Evolutionary conservation across 2,888 invertebrate species (phyloP).

Genomic region (Cryptus viduatorius): DNA sequence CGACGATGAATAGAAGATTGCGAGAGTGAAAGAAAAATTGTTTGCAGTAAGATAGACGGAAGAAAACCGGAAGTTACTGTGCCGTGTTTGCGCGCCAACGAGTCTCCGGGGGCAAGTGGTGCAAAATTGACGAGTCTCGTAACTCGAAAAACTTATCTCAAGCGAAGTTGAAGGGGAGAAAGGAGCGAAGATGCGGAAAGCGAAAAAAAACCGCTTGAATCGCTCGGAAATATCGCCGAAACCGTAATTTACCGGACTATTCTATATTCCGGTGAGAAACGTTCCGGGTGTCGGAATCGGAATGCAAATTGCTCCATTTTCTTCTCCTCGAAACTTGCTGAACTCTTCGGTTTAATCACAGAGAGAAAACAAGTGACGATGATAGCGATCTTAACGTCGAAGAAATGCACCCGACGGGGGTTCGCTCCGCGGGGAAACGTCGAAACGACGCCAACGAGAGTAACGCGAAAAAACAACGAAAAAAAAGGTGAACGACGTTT

Average conservation of each 20-base stretch:
- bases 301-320: slow-evolving; percentile 61
- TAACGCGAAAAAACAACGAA: neutral
- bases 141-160: slow-evolving; percentile 59
- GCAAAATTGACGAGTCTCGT: slow-evolving; percentile 50
- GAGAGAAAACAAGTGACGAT: slow-evolving; percentile 57
- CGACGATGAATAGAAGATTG: neutral
- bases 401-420: neutral
- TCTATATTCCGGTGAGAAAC: slow-evolving; percentile 3
- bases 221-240: neutral
- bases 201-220: neutral
- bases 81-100: slow-evolving; percentile 31
- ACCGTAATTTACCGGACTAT: slow-evolving; percentile 24
- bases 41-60: neutral
- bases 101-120: neutral
- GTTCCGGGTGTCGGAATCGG: slow-evolving; percentile 25
- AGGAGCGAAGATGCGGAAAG: neutral
- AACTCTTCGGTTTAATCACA: slow-evolving; percentile 50
- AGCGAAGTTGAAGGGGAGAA: slow-evolving; percentile 7
- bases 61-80: slow-evolving; percentile 13
- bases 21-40: slow-evolving; percentile 19
- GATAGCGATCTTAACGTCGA: slow-evolving; percentile 15
- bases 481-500: slow-evolving; percentile 38
- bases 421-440: neutral
- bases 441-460: slow-evolving; percentile 13
- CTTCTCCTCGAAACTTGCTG: slow-evolving; percentile 40